phyloP scores from a whole-genome alignment of 2,113 vertebrate genomes.

The Thomomys bottae region DNA sequence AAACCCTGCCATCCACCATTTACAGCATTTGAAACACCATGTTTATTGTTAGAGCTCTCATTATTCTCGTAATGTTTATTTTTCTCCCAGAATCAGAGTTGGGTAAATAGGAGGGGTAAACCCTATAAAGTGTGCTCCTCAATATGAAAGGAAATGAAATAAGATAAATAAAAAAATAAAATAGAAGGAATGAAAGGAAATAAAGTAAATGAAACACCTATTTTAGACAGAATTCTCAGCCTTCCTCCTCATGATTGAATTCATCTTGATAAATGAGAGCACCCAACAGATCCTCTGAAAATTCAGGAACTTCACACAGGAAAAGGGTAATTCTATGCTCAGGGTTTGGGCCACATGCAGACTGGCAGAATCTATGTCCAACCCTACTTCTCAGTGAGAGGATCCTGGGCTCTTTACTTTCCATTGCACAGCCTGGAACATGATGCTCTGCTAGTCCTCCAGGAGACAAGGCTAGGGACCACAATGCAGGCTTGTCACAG shows the following conservation, averaged over 20 bases:
- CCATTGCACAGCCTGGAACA: background rate
- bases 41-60: background rate
- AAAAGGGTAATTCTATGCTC: background rate
- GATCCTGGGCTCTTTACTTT: background rate
- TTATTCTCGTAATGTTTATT: constrained; percentile 18
- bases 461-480: background rate
- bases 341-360: background rate
- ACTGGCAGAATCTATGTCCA: background rate
- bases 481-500: background rate
- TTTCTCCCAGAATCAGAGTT: background rate
- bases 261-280: background rate
- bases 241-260: background rate
- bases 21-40: background rate
- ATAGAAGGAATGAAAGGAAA: constrained; percentile 12
- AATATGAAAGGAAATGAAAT: constrained; percentile 49
- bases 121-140: background rate
- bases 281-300: background rate
- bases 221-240: constrained; percentile 12
- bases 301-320: background rate
- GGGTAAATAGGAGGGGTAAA: background rate
- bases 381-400: background rate
- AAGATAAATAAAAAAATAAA: background rate
- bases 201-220: background rate
- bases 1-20: background rate
- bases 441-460: background rate